A percentile compares a stretch with the other conserved stretches of the same genome.
Evolutionary conservation across 2,888 invertebrate genomes (phyloP).

Genomic region (Thyatira batis): DNA sequence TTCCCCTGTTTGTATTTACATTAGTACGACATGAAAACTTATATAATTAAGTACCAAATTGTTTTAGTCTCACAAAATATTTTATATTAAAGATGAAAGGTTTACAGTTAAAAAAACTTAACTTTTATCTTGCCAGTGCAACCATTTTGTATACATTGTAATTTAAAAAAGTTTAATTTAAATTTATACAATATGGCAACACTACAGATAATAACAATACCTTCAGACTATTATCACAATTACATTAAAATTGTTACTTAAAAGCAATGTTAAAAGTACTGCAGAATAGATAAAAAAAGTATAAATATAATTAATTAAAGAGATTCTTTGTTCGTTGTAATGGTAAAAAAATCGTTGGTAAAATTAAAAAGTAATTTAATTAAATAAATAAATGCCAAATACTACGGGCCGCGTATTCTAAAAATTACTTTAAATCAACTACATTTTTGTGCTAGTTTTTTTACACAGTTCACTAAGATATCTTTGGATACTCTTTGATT

Average conservation of each 20-base stretch:
- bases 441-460: constrained; percentile 25
- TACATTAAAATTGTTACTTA: constrained; percentile 36
- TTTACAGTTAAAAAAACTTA: constrained; percentile 17
- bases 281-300: constrained; percentile 1
- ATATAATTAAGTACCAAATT: constrained; percentile 30
- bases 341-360: constrained; percentile 31
- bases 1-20: constrained; percentile 43
- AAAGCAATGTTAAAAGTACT: constrained; percentile 36
- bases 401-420: constrained; percentile 38
- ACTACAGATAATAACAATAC: constrained; percentile 18
- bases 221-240: constrained; percentile 47
- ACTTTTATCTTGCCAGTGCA: constrained; percentile 8
- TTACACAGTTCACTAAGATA: constrained; percentile 31
- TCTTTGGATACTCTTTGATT: constrained; percentile 48
- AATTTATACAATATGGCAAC: constrained; percentile 17
- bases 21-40: constrained; percentile 46
- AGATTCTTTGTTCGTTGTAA: constrained; percentile 49
- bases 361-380: constrained; percentile 15
- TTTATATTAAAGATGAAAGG: constrained; percentile 6
- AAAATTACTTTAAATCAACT: constrained; percentile 37
- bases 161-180: background rate
- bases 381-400: constrained; percentile 61
- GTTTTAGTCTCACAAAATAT: constrained; percentile 38
- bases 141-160: background rate
- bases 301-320: constrained; percentile 19